phyloP scores from a whole-genome alignment of 2,888 invertebrate species.

The Philopedon plagiatum region DNA sequence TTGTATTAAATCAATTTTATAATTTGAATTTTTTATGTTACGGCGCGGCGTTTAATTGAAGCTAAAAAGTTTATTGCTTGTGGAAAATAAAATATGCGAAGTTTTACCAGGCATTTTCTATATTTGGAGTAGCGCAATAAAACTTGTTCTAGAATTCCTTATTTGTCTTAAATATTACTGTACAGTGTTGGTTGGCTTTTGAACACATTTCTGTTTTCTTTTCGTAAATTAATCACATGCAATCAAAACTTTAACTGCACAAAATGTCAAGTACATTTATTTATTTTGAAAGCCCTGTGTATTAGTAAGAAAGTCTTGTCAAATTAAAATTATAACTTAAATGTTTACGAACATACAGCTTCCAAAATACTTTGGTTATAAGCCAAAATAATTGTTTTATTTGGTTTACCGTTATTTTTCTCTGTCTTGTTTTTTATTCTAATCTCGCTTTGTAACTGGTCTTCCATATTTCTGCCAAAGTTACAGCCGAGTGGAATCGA shows the following conservation, averaged over 20 bases:
- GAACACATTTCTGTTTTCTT: conserved; percentile 4
- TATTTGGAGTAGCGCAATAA: too few species aligned
- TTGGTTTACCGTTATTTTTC: background rate
- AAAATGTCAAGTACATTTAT: background rate
- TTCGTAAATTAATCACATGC: background rate
- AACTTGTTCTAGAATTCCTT: background rate
- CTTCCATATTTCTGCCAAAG: conserved; percentile 96
- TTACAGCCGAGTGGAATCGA: conserved; percentile 95
- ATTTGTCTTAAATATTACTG: background rate
- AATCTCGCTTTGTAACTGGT: conserved; percentile 93
- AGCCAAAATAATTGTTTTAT: conserved; percentile 19
- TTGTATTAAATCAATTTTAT: too few species aligned
- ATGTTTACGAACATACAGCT: conserved; percentile 5
- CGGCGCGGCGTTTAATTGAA: too few species aligned
- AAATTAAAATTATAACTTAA: background rate
- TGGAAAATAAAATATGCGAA: too few species aligned
- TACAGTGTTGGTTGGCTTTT: background rate
- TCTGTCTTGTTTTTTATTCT: conserved; percentile 74
- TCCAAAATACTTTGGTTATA: conserved; percentile 22
- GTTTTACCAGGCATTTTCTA: too few species aligned
- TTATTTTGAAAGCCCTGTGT: conserved; percentile 26
- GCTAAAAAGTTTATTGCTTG: too few species aligned
- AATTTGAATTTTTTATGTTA: too few species aligned
- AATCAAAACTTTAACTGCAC: background rate
- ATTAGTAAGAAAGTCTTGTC: background rate